phyloP scores from a whole-genome alignment of 2,113 vertebrate genomes.

The Limanda limanda region DNA sequence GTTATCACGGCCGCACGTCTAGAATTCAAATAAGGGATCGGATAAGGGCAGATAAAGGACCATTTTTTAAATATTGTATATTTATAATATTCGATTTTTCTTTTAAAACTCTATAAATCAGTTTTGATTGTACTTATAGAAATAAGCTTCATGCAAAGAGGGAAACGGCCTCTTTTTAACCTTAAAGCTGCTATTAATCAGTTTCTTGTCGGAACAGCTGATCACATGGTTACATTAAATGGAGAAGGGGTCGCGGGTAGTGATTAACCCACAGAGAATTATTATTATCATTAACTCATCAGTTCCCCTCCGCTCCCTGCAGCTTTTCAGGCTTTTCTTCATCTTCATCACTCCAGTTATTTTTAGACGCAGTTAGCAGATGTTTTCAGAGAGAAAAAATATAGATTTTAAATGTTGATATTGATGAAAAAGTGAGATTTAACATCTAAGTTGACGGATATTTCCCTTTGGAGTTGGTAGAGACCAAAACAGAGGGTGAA shows the following conservation, averaged over 20 bases:
- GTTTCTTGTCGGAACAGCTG: not conserved
- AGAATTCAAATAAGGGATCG: not conserved
- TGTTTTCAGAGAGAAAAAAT: not conserved
- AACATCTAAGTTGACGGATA: not conserved
- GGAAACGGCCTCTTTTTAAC: not conserved
- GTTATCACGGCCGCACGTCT: not conserved
- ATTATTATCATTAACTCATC: slow-evolving; percentile 5
- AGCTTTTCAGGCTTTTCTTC: not conserved
- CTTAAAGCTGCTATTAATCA: not conserved
- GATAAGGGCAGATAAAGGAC: too few relatives aligned
- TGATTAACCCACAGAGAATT: not conserved
- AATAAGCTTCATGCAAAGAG: not conserved
- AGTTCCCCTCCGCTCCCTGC: not conserved
- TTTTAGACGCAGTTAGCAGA: not conserved
- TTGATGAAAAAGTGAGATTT: too few relatives aligned
- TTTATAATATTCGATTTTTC: not conserved
- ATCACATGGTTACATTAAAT: not conserved
- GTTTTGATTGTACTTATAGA: not conserved
- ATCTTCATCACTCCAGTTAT: not conserved
- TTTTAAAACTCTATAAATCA: not conserved
- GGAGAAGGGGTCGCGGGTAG: not conserved
- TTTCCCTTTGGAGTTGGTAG: not conserved
- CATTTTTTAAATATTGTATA: not conserved
- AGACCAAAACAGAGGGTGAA: not conserved
- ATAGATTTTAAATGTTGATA: too few relatives aligned